Evolutionary conservation across 2,113 vertebrate genomes (phyloP).

Genomic region (Hydropotes inermis): DNA sequence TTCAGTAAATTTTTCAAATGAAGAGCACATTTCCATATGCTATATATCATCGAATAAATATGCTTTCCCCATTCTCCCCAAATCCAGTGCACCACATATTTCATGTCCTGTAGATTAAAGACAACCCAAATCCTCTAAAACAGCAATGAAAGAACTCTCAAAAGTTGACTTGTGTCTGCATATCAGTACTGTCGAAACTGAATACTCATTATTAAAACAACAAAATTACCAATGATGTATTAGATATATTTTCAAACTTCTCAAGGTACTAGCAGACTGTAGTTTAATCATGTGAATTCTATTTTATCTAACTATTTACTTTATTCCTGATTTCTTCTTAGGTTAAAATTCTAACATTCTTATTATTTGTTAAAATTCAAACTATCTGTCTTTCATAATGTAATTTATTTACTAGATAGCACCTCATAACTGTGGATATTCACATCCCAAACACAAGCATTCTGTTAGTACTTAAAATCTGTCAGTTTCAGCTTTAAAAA

Average conservation of each 20-base stretch:
- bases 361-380: background rate
- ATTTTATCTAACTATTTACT: background rate
- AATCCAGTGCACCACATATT: slow-evolving; percentile 15
- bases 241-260: background rate
- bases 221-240: background rate
- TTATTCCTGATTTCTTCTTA: background rate
- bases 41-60: slow-evolving; percentile 25
- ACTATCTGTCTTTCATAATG: background rate
- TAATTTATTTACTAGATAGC: background rate
- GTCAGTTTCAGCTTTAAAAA: background rate
- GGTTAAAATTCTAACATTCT: slow-evolving; percentile 32
- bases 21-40: slow-evolving; percentile 60
- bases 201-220: background rate
- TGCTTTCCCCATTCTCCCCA: background rate
- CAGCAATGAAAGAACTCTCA: background rate
- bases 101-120: slow-evolving; percentile 15
- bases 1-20: slow-evolving; percentile 56
- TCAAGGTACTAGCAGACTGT: background rate
- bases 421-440: background rate
- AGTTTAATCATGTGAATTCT: background rate
- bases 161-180: background rate
- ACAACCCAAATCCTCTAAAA: background rate
- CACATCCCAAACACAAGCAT: background rate
- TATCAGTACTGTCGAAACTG: background rate
- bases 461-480: background rate